A percentile compares a stretch with the other conserved stretches of the same genome.
Evolutionary conservation across 2,113 vertebrate species (phyloP).

Genomic region (human (Homo sapiens)): GRCh38 chr3:107192501-107193000

Average conservation of each 20-base stretch:
- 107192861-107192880: background rate
- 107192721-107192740: slow-evolving; percentile 24
- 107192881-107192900: background rate
- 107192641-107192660: background rate
- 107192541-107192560: background rate
- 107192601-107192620: background rate
- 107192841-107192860: background rate
- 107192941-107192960: background rate
- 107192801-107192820: background rate
- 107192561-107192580: background rate
- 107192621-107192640: background rate
- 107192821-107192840: background rate
- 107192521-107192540: background rate
- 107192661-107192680: background rate
- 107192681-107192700: background rate
- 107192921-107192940: background rate
- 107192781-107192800: background rate
- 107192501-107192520: background rate
- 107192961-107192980: background rate
- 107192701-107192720: background rate
- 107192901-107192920: background rate
- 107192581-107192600: background rate
- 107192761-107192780: background rate
- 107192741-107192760: background rate
- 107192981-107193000: slow-evolving; percentile 21